Evolutionary conservation across 23 tunicate genomes (phyloP).

Genomic region (Aplidium turbinatum): DNA sequence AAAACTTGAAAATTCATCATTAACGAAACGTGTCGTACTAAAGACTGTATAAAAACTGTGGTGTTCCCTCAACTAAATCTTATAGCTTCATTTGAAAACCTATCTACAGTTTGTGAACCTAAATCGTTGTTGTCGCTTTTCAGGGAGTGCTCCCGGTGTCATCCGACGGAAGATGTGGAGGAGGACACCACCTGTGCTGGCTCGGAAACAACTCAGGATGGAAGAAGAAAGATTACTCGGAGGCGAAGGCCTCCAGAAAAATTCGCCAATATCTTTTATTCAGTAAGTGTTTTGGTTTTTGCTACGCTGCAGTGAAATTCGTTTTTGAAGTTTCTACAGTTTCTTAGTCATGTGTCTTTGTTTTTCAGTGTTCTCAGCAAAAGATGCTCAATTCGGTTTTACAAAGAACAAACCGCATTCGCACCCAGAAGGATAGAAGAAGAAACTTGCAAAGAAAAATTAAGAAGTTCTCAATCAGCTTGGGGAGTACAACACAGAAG

Average conservation of each 20-base stretch:
- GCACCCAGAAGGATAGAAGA: too few species aligned
- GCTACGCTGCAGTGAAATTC: too few species aligned
- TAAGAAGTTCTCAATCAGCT: too few species aligned
- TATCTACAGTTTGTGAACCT: neutral
- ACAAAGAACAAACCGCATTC: too few species aligned
- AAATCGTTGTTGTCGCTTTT: neutral
- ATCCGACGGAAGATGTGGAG: slow-evolving; percentile 25
- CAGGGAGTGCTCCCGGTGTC: slow-evolving; percentile 80
- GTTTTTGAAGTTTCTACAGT: too few species aligned
- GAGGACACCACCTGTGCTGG: slow-evolving; percentile 15
- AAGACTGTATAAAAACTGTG: too few species aligned
- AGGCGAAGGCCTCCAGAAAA: slow-evolving; percentile 78
- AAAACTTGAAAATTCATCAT: neutral
- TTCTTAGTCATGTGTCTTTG: neutral
- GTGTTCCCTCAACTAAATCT: too few species aligned
- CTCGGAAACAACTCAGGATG: slow-evolving; percentile 44
- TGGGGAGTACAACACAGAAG: too few species aligned
- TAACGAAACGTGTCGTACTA: too few species aligned
- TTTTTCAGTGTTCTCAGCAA: neutral
- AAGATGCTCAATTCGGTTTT: neutral
- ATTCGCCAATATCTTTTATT: slow-evolving; percentile 40
- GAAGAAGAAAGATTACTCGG: slow-evolving; percentile 60
- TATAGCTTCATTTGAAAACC: too few species aligned
- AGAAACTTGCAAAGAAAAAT: too few species aligned
- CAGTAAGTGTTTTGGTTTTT: slow-evolving; percentile 7